Percentiles rank a stretch among this genome's conserved stretches.
These are phyloP conservation scores for Saxicola maurus DNA, from an alignment of 2,797 vertebrate genomes.

Conservation along the genomic window DNA sequence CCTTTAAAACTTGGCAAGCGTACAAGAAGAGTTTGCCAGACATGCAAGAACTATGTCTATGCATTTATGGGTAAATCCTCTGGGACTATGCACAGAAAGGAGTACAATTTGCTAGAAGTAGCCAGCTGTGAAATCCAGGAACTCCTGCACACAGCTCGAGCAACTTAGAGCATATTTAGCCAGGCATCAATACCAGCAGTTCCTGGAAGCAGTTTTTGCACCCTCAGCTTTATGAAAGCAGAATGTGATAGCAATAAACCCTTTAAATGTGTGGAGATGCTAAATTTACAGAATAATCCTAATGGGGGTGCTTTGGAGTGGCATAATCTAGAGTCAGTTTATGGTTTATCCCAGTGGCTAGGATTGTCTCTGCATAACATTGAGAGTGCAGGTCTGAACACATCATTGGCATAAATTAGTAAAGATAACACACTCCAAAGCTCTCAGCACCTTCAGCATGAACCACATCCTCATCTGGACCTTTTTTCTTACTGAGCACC, in stretches of 20 bases:
- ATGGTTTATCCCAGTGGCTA: background rate
- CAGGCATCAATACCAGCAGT: background rate
- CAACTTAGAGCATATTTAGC: background rate
- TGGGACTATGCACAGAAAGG: background rate
- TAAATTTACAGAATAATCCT: background rate
- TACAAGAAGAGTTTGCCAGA: conserved; percentile 54
- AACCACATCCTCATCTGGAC: background rate
- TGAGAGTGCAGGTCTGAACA: background rate
- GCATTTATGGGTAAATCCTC: conserved; percentile 44
- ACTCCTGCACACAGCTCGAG: background rate
- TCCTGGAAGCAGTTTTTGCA: background rate
- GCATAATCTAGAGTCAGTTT: background rate
- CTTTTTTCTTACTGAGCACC: background rate
- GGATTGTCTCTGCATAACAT: background rate
- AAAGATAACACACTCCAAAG: background rate
- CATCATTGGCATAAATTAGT: background rate
- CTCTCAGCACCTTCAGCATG: background rate
- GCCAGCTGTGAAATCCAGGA: conserved; percentile 53
- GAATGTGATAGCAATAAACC: background rate
- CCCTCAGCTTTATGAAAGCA: background rate
- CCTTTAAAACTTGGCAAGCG: conserved; percentile 57
- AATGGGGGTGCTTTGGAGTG: background rate
- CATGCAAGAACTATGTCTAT: conserved; percentile 19
- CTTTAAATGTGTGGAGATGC: background rate
- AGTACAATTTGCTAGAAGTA: conserved; percentile 49